Conservation (phyloP, 1,140 invertebrate species). For the Aphaenogaster floridana region DNA sequence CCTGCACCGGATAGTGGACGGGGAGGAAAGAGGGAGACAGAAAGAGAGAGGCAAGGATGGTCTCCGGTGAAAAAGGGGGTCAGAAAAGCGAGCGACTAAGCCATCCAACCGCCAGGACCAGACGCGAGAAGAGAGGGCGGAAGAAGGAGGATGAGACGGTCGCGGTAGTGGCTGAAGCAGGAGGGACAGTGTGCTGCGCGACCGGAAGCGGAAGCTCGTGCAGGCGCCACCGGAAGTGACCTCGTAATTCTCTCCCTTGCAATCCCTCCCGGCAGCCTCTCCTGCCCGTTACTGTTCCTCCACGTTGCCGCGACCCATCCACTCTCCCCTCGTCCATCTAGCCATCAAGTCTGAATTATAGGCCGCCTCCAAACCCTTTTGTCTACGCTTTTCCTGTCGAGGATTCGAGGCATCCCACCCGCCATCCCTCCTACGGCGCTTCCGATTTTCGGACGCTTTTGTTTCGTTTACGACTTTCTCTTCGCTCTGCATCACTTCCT, state of each 20-base stretch:
- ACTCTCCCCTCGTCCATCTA: constrained; percentile 78
- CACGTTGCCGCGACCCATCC: constrained; percentile 34
- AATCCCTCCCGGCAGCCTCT: constrained; percentile 80
- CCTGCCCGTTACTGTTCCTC: constrained; percentile 42
- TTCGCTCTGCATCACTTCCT: constrained; percentile 31
- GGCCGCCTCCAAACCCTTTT: constrained; percentile 85
- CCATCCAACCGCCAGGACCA: constrained; percentile 38
- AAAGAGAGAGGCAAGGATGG: constrained; percentile 17
- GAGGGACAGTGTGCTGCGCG: constrained; percentile 73
- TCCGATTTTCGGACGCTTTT: constrained; percentile 75
- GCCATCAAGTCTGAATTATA: constrained; percentile 86
- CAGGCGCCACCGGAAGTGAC: constrained; percentile 86
- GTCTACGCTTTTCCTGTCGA: constrained; percentile 85
- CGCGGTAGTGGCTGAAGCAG: constrained; percentile 54
- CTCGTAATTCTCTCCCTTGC: constrained; percentile 87
- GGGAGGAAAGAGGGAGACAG: constrained; percentile 27
- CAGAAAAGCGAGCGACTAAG: constrained; percentile 57
- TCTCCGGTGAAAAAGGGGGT: constrained; percentile 62
- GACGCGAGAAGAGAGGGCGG: constrained; percentile 43
- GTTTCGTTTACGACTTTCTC: constrained; percentile 67
- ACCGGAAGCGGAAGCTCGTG: constrained; percentile 86
- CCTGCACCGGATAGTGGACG: constrained; percentile 53
- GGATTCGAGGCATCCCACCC: constrained; percentile 74
- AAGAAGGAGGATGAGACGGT: constrained; percentile 51
- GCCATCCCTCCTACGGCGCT: neutral